A percentile compares a stretch with the other conserved stretches of the same genome.
Conservation (phyloP, 2,797 vertebrate genomes). For the Acanthurus lineatus region DNA sequence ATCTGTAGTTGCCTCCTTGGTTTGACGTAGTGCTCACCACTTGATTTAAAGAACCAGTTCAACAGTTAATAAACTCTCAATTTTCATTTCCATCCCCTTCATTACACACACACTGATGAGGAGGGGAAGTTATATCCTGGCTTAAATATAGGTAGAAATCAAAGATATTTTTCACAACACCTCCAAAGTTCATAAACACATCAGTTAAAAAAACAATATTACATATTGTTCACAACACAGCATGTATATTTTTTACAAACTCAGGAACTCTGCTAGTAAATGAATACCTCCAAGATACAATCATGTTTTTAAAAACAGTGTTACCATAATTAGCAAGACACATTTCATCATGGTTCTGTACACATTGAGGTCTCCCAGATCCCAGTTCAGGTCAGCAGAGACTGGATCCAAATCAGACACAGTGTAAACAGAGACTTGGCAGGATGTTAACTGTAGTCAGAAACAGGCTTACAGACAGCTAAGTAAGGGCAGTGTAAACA, state of each 20-base stretch:
- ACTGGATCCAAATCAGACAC: slow-evolving; percentile 11
- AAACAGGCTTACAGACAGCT: slow-evolving; percentile 10
- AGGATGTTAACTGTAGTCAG: slow-evolving; percentile 20
- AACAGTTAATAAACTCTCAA: no score
- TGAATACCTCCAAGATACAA: background rate
- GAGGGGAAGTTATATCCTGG: no score
- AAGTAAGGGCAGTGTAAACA: background rate
- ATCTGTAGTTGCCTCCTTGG: no score
- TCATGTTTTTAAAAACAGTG: background rate
- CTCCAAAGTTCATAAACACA: no score
- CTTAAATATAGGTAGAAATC: background rate
- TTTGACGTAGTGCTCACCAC: no score
- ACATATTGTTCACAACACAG: no score
- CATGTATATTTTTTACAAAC: background rate
- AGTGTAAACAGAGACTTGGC: slow-evolving; percentile 6
- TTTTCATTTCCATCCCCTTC: no score
- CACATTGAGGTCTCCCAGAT: slow-evolving; percentile 1
- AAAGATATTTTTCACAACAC: no score
- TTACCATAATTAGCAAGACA: background rate
- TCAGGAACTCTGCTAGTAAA: background rate
- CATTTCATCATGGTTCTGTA: background rate
- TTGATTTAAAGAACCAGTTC: no score
- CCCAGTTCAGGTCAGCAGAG: slow-evolving; percentile 8
- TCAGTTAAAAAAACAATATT: no score
- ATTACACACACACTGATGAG: background rate